Evolutionary conservation across 2,113 vertebrate genomes (phyloP).

Genomic region (Hiodon tergisus): DNA sequence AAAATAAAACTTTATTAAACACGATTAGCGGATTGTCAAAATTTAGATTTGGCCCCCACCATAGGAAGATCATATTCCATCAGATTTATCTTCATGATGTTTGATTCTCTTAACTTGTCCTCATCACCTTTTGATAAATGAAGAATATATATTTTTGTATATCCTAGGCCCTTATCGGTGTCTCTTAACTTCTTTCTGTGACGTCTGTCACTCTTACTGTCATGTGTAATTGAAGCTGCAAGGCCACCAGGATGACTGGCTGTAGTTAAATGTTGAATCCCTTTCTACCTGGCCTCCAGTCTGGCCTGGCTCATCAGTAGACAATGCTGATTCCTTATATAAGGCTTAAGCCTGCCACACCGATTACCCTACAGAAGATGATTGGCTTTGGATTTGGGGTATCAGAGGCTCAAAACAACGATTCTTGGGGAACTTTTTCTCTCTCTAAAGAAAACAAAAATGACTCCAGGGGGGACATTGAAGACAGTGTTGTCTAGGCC

Average conservation of each 20-base stretch:
- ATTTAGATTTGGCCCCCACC: too few relatives aligned
- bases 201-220: background rate
- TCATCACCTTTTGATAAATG: background rate
- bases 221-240: conserved; percentile 14
- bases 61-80: background rate
- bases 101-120: background rate
- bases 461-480: background rate
- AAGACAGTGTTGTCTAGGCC: conserved; percentile 2
- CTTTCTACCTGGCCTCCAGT: background rate
- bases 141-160: background rate
- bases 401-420: background rate
- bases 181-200: background rate
- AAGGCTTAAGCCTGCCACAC: background rate
- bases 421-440: background rate
- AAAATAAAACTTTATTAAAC: too few relatives aligned
- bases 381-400: conserved; percentile 8
- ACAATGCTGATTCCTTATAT: background rate
- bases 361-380: background rate
- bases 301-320: background rate
- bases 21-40: too few relatives aligned
- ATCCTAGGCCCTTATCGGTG: background rate
- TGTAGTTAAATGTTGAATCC: conserved; percentile 22
- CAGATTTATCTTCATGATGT: background rate
- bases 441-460: background rate
- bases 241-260: background rate